A percentile compares a stretch with the other conserved stretches of the same genome.
phyloP scores from a whole-genome alignment of 2,888 invertebrate genomes.

The Drosophila paranaensis region DNA sequence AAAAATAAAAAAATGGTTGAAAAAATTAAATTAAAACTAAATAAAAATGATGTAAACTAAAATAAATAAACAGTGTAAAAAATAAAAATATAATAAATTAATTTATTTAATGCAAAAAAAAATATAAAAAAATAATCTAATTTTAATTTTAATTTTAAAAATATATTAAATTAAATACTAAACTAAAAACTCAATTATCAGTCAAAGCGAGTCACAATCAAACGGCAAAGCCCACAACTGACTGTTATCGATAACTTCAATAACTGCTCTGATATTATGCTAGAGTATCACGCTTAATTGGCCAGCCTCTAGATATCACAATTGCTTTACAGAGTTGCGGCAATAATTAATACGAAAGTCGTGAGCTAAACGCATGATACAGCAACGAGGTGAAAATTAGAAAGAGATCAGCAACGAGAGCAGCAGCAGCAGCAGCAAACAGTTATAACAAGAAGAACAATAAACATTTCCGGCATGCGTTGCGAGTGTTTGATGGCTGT shows the following conservation, averaged over 20 bases:
- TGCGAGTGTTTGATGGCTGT: constrained; percentile 69
- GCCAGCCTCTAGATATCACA: neutral
- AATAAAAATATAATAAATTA: too few species aligned
- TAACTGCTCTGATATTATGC: neutral
- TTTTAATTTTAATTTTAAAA: too few species aligned
- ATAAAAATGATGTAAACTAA: too few species aligned
- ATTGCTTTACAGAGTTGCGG: constrained; percentile 26
- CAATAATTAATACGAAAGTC: constrained; percentile 53
- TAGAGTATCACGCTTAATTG: neutral
- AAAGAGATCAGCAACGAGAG: constrained; percentile 26
- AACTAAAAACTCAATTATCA: too few species aligned
- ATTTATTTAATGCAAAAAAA: neutral
- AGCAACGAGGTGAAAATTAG: constrained; percentile 36
- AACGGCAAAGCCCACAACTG: neutral
- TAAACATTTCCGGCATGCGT: constrained; percentile 70
- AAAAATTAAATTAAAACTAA: too few species aligned
- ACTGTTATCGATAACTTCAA: neutral
- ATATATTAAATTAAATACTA: too few species aligned
- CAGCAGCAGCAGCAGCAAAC: constrained; percentile 13
- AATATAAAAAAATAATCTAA: neutral
- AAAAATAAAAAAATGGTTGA: too few species aligned
- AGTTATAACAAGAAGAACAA: constrained; percentile 41
- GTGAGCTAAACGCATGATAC: constrained; percentile 48
- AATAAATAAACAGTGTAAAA: too few species aligned
- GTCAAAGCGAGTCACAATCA: neutral